Evolutionary conservation across 2,113 vertebrate species (phyloP), one percentile per base, ranked within the genome.

Genomic region (Sebastes fasciatus): DNA sequence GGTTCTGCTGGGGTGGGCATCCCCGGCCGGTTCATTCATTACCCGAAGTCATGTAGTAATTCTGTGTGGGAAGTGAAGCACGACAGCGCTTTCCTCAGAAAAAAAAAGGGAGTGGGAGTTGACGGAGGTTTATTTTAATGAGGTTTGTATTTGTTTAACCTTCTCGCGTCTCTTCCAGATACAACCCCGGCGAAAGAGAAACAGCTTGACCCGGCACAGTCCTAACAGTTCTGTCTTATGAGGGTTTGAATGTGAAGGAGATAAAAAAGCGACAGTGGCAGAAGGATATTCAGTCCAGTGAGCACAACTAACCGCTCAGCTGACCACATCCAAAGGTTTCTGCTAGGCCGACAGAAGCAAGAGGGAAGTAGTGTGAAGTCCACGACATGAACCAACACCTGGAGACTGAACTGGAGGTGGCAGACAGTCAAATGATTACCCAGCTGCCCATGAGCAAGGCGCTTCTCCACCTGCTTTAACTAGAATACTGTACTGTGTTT

Each of bases 61-160:
- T 63, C 61, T 83, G 78, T 6, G 79, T 84, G 84, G 79, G 90
- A 68, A 23, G 51, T 83, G 78, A 83, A 62, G 82, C 84, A 48
- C 9, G 69, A 90, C 77, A 68, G 62, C 48, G 12, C 86, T 89
- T 92, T 91, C 87, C 45, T 61, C 23, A 58, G 43, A 67, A 10
- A 82, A 11, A 11, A 62, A 75, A 55, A 75, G 69, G 81, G 85
- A 80, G 91, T 91, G 90, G 90, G 89, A 90, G 85, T 90, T 78
- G 74, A 76, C 81, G 61, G 77, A 74, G 72, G 70, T 91, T 88
- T 86, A 78, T 83, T 92, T 91, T 83, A 90, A 86, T 83, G 84
- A 91, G 81, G 64, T 90, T 84, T 85, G 51, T 81, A 88, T 93
- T 93, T 88, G 66, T 78, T 90, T 90, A 91, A 90, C 87, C 86